phyloP scores from a whole-genome alignment of 2,113 vertebrate genomes.

The Pedionomus torquatus region DNA sequence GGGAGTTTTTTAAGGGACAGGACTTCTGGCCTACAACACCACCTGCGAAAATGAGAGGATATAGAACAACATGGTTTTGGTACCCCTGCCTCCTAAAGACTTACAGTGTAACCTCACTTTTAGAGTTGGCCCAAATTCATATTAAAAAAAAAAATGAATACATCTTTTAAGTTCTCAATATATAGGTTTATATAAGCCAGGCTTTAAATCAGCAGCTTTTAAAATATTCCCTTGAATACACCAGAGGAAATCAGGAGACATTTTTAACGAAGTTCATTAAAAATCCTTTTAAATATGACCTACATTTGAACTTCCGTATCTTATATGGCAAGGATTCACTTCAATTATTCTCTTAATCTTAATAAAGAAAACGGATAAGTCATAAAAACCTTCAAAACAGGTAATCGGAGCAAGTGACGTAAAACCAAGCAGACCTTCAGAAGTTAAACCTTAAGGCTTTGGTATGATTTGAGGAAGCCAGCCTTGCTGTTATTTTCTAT shows the following conservation, averaged over 20 bases:
- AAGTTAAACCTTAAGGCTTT: neutral
- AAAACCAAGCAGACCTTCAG: neutral
- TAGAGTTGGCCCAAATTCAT: neutral
- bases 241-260: constrained; percentile 38
- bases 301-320: constrained; percentile 39
- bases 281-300: constrained; percentile 43
- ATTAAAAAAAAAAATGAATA: neutral
- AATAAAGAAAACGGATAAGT: constrained; percentile 7
- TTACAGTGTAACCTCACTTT: neutral
- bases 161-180: neutral
- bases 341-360: constrained; percentile 64
- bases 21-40: neutral
- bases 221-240: constrained; percentile 22
- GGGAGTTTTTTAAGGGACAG: neutral
- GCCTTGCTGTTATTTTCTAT: neutral
- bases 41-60: neutral
- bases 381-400: constrained; percentile 43
- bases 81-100: neutral
- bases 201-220: constrained; percentile 45
- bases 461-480: neutral
- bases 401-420: neutral
- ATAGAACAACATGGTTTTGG: neutral
- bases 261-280: constrained; percentile 54
- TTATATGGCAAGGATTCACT: constrained; percentile 21
- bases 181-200: neutral